phyloP scores from a whole-genome alignment of 1,140 invertebrate genomes.

The Heliconius melpomene region DNA sequence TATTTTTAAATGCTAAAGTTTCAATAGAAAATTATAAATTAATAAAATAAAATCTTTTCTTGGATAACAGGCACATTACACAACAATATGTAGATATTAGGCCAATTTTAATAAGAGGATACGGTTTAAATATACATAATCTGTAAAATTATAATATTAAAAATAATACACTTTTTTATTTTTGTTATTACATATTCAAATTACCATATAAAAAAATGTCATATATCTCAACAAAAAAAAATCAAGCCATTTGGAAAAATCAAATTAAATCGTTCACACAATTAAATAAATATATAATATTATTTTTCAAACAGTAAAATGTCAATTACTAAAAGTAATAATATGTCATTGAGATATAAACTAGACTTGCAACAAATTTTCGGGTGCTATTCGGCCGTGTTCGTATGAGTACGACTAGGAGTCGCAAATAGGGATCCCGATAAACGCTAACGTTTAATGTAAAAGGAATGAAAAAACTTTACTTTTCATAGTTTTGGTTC shows the following conservation, averaged over 20 bases:
- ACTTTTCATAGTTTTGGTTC: slow-evolving; percentile 26
- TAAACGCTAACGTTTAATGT: not conserved
- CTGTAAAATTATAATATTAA: not conserved
- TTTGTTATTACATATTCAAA: not conserved
- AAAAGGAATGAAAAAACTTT: slow-evolving; percentile 5
- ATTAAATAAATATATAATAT: not conserved
- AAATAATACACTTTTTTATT: not conserved
- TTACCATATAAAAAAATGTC: not conserved
- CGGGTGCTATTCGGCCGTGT: too few relatives aligned
- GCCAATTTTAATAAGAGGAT: not conserved
- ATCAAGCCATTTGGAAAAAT: slow-evolving; percentile 7
- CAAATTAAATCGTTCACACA: not conserved
- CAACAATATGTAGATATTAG: not conserved
- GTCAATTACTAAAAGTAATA: not conserved
- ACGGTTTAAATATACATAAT: not conserved
- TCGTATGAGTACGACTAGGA: too few relatives aligned
- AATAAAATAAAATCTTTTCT: not conserved
- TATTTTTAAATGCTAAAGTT: too few relatives aligned
- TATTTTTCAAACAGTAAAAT: not conserved
- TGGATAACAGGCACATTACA: not conserved
- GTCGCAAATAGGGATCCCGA: too few relatives aligned
- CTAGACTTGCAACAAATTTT: not conserved
- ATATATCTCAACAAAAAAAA: not conserved
- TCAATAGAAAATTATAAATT: not conserved
- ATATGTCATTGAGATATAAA: not conserved